Percentiles rank a stretch among this genome's conserved stretches.
These are phyloP conservation scores for Phlogophora meticulosa DNA, from an alignment of 2,888 invertebrate genomes.

Conservation along the genomic window DNA sequence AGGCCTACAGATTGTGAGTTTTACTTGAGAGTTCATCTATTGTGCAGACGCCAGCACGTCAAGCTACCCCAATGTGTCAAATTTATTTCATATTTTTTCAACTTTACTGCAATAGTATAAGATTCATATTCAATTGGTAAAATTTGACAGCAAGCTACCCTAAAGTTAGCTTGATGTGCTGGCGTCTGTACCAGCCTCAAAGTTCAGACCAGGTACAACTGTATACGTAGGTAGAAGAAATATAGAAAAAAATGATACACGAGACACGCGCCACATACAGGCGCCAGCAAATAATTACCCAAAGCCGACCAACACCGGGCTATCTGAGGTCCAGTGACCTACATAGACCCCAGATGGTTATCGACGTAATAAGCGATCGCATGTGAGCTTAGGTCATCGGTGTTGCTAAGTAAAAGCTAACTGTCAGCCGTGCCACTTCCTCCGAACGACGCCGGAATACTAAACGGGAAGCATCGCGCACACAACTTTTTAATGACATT, in stretches of 20 bases:
- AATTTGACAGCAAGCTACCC: too few species aligned
- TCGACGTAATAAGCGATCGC: conserved; percentile 51
- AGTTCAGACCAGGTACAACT: too few species aligned
- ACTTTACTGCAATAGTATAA: too few species aligned
- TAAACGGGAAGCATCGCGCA: conserved; percentile 64
- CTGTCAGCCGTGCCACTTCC: conserved; percentile 76
- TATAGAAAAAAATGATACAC: conserved; percentile 14
- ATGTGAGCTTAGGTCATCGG: conserved; percentile 73
- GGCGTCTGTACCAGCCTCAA: too few species aligned
- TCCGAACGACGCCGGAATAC: conserved; percentile 69
- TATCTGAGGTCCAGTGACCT: conserved; percentile 54
- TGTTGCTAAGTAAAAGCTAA: conserved; percentile 76
- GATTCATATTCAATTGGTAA: too few species aligned
- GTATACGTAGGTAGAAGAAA: too few species aligned
- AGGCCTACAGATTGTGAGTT: too few species aligned
- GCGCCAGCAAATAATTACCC: conserved; percentile 46
- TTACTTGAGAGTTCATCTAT: too few species aligned
- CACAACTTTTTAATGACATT: conserved; percentile 57
- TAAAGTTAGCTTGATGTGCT: too few species aligned
- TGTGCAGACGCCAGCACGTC: too few species aligned
- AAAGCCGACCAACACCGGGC: conserved; percentile 24
- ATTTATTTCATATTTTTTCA: too few species aligned
- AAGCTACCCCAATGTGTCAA: too few species aligned
- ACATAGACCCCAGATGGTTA: conserved; percentile 47
- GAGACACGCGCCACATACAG: conserved; percentile 2